Percentiles rank a stretch among this genome's conserved stretches.
Conservation (phyloP, 2,888 invertebrate genomes). For the Sphecodes monilicornis region DNA sequence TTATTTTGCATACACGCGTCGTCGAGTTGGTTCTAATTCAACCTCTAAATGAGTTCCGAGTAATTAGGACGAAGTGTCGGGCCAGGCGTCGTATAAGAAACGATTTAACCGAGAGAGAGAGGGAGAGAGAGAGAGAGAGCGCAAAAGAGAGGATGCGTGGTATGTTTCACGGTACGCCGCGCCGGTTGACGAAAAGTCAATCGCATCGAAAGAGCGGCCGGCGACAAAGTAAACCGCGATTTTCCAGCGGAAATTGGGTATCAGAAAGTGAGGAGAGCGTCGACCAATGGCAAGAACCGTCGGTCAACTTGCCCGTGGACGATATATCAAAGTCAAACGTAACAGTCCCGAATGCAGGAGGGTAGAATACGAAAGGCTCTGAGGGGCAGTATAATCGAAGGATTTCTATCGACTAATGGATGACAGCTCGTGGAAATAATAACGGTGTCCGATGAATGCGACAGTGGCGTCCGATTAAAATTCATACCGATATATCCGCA, state of each 20-base stretch:
- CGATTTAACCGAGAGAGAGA: not conserved
- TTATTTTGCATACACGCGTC: not conserved
- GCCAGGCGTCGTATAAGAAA: not conserved
- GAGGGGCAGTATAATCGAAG: not conserved
- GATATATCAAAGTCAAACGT: constrained; percentile 61
- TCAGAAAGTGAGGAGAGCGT: constrained; percentile 55
- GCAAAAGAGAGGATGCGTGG: constrained; percentile 3
- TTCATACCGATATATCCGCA: not conserved
- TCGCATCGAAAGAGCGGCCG: constrained; percentile 44
- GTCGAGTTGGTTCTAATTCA: not conserved
- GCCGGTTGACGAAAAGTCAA: constrained; percentile 56
- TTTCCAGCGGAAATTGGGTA: constrained; percentile 66
- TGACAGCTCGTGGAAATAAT: constrained; percentile 61
- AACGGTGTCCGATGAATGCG: constrained; percentile 27
- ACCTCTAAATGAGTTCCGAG: not conserved
- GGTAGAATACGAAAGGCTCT: constrained; percentile 33
- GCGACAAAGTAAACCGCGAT: constrained; percentile 58
- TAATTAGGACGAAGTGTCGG: not conserved
- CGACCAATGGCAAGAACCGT: constrained; percentile 59
- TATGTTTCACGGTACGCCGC: constrained; percentile 19
- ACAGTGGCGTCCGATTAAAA: not conserved
- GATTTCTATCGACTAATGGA: constrained; percentile 45
- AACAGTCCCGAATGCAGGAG: constrained; percentile 17
- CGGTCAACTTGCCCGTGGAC: constrained; percentile 49
- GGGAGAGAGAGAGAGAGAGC: not conserved